Evolutionary conservation across 2,797 vertebrate genomes (phyloP).

Genomic region (Ciconia nigra): DNA sequence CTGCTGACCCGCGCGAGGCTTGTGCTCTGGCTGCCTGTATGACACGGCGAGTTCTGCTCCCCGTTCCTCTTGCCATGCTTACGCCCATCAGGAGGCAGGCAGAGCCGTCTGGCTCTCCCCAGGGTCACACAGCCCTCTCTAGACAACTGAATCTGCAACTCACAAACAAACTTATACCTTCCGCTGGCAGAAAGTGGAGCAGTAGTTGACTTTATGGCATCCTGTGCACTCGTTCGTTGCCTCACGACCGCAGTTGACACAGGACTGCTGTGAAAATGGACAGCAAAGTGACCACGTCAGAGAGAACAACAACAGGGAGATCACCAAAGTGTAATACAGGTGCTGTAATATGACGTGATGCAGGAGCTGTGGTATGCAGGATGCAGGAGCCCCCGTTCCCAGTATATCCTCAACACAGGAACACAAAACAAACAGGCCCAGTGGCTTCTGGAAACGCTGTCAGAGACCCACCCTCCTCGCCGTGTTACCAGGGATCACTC

Average conservation of each 20-base stretch:
- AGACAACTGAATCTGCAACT: not conserved
- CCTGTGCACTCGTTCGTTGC: slow-evolving; percentile 93
- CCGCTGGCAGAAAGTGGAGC: slow-evolving; percentile 95
- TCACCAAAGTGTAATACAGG: rapidly evolving
- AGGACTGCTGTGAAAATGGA: slow-evolving; percentile 85
- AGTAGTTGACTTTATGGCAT: slow-evolving; percentile 98
- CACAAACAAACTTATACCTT: slow-evolving; percentile 78
- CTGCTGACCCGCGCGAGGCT: not conserved
- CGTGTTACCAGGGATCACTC: not conserved
- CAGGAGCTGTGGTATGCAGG: not conserved
- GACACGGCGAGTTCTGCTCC: not conserved
- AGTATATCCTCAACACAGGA: not conserved
- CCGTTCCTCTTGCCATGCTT: not conserved
- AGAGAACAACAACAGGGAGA: not conserved
- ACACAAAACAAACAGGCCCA: not conserved
- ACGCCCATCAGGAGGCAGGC: not conserved
- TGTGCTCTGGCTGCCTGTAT: not conserved
- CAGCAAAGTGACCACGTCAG: not conserved
- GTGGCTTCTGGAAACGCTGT: not conserved
- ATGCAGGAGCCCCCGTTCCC: not conserved
- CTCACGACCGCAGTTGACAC: slow-evolving; percentile 93
- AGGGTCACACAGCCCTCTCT: not conserved
- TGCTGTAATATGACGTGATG: rapidly evolving
- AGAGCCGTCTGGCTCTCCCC: not conserved
- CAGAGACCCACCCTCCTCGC: not conserved